phyloP scores from a whole-genome alignment of 2,797 vertebrate genomes.

The Cossypha dichroa region DNA sequence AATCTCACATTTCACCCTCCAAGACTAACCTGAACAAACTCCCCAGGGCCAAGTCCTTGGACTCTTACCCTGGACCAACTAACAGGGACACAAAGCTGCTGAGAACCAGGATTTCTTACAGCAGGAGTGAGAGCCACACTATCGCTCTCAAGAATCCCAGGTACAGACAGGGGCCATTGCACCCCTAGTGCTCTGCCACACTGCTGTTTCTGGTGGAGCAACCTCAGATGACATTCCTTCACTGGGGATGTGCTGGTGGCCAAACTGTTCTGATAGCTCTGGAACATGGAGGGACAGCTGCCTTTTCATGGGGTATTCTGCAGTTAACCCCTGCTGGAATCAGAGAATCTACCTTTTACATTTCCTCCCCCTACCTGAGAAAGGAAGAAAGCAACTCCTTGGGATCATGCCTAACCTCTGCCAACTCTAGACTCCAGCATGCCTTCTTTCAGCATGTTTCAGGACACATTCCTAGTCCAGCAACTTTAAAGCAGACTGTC shows the following conservation, averaged over 20 bases:
- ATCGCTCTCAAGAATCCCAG: neutral
- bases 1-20: neutral
- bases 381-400: neutral
- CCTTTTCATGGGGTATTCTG: neutral
- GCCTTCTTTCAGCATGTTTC: neutral
- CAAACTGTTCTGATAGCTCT: neutral
- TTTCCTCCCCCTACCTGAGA: neutral
- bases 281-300: accelerated
- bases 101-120: neutral
- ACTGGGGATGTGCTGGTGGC: neutral
- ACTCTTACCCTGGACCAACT: neutral
- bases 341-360: neutral
- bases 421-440: neutral
- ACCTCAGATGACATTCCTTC: accelerated
- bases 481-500: neutral
- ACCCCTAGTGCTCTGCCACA: neutral
- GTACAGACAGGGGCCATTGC: neutral
- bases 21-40: neutral
- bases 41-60: neutral
- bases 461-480: neutral
- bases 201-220: neutral
- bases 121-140: neutral
- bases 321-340: neutral
- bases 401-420: neutral
- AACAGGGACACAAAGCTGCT: neutral